Base-by-base conservation (phyloP, 2,113 vertebrate species). In the Calonectris borealis region DNA sequence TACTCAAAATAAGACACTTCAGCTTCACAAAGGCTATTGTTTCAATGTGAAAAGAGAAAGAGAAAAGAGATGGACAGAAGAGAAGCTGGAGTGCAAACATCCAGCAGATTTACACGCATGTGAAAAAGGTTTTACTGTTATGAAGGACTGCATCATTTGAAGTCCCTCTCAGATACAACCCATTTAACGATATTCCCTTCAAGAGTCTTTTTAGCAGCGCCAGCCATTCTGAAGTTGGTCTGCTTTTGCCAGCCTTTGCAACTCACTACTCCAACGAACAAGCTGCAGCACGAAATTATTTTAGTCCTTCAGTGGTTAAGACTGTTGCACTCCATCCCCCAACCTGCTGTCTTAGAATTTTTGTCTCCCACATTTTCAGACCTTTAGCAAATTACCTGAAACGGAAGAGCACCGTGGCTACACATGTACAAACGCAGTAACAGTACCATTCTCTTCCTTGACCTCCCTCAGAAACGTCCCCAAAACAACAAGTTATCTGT, bases 401-500 rank as follows among this genome's bases (percentile, higher is more conserved):
- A 87, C 10, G 2, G 38, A 77, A 70, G 46, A 88, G 40, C 19
- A 73, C 24, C 6, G 5, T 7, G 27, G 54, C 51, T 61, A 55
- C 7, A 5, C 4, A 7, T 0, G 1, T 34, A 40, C 8, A 49
- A 13, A 8, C 38, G 16, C 13, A 52, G 5, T n/a, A 62, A 80
- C 1, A 29, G 22, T 7, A 26, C 12, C 10, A 15, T 77, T 62
- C 31, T 65, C 31, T 73, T 83, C 42, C 42, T 13, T 51, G 16
- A 78, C 11, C 14, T 71, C 49, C 16, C 6, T 64, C n/a, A 55
- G 24, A 90, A 88, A 69, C 4, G 60, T 10, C 16, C 18, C 58
- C 46, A 49, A 87, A 75, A 61, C 24, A 54, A 54, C 8, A 5
- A 86, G 7, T 32, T 25, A 46, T 16, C 48, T 75, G 31, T 20